Evolutionary conservation across 2,888 invertebrate species (phyloP).

Genomic region (Drosophila birchii): DNA sequence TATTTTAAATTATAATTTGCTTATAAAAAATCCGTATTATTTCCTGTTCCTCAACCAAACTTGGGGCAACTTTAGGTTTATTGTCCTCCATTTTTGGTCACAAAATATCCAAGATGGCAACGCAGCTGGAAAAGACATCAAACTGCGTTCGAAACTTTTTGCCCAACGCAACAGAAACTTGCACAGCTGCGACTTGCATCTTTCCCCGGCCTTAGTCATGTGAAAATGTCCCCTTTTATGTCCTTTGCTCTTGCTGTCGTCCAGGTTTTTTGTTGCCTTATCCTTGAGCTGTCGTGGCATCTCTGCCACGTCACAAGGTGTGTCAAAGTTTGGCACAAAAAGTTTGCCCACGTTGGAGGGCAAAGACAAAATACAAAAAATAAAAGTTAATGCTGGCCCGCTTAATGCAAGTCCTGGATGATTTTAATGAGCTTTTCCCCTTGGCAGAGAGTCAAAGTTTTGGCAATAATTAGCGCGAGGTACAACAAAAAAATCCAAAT

Average conservation of each 20-base stretch:
- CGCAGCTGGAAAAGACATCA: constrained; percentile 55
- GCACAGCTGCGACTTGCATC: constrained; percentile 52
- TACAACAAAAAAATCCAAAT: constrained; percentile 32
- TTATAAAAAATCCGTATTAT: neutral
- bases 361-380: constrained; percentile 6
- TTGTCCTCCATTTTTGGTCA: neutral
- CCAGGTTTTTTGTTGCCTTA: constrained; percentile 13
- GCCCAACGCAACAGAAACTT: constrained; percentile 40
- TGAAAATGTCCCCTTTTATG: constrained; percentile 46
- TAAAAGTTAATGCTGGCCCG: constrained; percentile 43
- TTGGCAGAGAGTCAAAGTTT: constrained; percentile 22
- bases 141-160: constrained; percentile 57
- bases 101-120: constrained; percentile 24
- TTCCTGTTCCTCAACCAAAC: neutral
- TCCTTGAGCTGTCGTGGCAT: constrained; percentile 32
- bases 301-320: constrained; percentile 59
- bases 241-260: constrained; percentile 1
- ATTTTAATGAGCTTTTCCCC: constrained; percentile 72
- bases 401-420: constrained; percentile 48
- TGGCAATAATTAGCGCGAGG: constrained; percentile 36
- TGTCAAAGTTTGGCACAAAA: constrained; percentile 55
- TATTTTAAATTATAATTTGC: too few species aligned
- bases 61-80: neutral
- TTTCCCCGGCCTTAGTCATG: constrained; percentile 52
- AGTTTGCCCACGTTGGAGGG: constrained; percentile 2